Percentiles rank a stretch among this genome's conserved stretches.
Evolutionary conservation across 2,113 vertebrate species (phyloP).

Genomic region (Apus apus): DNA sequence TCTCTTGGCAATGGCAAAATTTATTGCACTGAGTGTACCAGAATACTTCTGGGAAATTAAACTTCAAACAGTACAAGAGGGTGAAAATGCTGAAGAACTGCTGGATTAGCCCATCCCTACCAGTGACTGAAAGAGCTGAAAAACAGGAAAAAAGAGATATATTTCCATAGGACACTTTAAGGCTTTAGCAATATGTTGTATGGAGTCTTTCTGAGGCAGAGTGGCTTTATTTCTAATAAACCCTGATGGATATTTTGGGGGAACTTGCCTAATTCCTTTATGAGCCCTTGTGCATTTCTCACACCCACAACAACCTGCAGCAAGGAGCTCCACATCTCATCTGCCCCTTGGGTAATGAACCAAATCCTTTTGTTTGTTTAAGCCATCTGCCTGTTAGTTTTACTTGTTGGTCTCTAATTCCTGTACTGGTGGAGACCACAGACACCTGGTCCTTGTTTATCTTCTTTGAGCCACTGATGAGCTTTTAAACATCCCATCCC

Average conservation of each 20-base stretch:
- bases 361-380: conserved; percentile 23
- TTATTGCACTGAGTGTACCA: background rate
- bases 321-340: conserved; percentile 1
- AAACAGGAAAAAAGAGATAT: background rate
- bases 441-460: conserved; percentile 50
- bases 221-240: background rate
- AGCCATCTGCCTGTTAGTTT: conserved; percentile 44
- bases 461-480: background rate
- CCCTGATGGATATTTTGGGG: background rate
- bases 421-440: background rate
- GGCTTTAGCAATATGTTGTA: background rate
- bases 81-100: background rate
- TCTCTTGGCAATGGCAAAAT: background rate
- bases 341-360: background rate
- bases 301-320: background rate
- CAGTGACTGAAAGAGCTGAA: background rate
- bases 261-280: background rate
- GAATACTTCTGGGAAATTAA: conserved; percentile 23
- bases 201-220: background rate
- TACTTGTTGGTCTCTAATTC: conserved; percentile 36
- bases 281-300: background rate
- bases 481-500: background rate
- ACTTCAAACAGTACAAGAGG: background rate
- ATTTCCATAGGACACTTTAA: background rate
- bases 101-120: background rate